Percentiles rank a stretch among this genome's conserved stretches.
Conservation (phyloP, 2,888 invertebrate genomes). For the Athalia circularis region DNA sequence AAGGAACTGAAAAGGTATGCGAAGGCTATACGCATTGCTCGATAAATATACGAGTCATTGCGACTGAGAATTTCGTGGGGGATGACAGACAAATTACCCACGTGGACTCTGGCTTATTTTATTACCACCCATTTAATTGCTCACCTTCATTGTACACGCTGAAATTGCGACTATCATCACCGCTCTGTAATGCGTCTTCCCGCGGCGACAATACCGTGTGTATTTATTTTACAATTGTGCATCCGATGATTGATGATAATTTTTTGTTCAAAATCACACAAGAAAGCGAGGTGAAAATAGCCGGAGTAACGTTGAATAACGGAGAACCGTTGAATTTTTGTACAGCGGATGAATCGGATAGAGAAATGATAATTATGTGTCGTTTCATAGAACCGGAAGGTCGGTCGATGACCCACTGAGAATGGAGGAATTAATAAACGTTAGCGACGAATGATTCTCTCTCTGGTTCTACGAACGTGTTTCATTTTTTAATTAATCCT, state of each 20-base stretch:
- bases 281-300: no score
- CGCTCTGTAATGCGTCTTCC: neutral
- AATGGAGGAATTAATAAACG: no score
- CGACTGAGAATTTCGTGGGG: conserved; percentile 22
- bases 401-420: no score
- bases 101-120: conserved; percentile 31
- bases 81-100: conserved; percentile 37
- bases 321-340: no score
- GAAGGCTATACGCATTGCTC: conserved; percentile 36
- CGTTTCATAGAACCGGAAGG: no score
- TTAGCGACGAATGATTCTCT: neutral
- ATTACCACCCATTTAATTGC: conserved; percentile 40
- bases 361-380: no score
- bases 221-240: no score
- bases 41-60: conserved; percentile 30
- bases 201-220: no score
- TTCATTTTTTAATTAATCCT: neutral
- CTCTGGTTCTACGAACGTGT: neutral
- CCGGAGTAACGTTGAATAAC: no score
- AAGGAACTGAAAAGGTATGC: conserved; percentile 11
- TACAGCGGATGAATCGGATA: no score
- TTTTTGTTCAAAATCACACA: no score
- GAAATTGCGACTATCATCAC: neutral
- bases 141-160: neutral
- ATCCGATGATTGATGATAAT: no score